Evolutionary conservation across 2,888 invertebrate species (phyloP).

Genomic region (Spisula subtruncata): DNA sequence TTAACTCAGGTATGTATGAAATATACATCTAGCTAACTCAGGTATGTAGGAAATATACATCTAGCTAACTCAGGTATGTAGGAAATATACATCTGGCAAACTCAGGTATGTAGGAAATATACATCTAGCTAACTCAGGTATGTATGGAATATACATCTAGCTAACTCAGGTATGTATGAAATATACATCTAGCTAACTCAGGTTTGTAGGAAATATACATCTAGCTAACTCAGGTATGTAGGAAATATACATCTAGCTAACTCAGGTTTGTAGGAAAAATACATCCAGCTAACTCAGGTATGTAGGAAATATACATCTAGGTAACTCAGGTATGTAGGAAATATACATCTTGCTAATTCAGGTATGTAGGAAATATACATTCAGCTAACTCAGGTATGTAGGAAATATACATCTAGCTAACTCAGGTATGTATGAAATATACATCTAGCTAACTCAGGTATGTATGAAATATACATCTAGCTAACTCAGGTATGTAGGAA

Average conservation of each 20-base stretch:
- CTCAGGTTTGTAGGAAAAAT: conserved; percentile 86
- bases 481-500: conserved; percentile 86
- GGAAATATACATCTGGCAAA: conserved; percentile 86
- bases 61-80: conserved; percentile 86
- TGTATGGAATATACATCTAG: conserved; percentile 84
- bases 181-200: conserved; percentile 86
- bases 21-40: conserved; percentile 86
- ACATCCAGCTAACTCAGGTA: conserved; percentile 86
- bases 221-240: conserved; percentile 86
- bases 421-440: conserved; percentile 86
- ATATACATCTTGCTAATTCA: conserved; percentile 86
- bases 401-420: conserved; percentile 86
- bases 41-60: conserved; percentile 86
- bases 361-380: conserved; percentile 86
- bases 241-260: conserved; percentile 86
- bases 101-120: conserved; percentile 86
- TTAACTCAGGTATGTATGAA: conserved; percentile 86
- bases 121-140: conserved; percentile 86
- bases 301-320: conserved; percentile 84
- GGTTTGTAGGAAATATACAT: conserved; percentile 86
- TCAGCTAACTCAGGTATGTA: conserved; percentile 86
- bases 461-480: conserved; percentile 84
- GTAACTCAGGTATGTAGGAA: conserved; percentile 86
- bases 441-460: conserved; percentile 86
- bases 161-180: conserved; percentile 86